Conservation (phyloP, 2,113 vertebrate species). For the Zapornia atra region DNA sequence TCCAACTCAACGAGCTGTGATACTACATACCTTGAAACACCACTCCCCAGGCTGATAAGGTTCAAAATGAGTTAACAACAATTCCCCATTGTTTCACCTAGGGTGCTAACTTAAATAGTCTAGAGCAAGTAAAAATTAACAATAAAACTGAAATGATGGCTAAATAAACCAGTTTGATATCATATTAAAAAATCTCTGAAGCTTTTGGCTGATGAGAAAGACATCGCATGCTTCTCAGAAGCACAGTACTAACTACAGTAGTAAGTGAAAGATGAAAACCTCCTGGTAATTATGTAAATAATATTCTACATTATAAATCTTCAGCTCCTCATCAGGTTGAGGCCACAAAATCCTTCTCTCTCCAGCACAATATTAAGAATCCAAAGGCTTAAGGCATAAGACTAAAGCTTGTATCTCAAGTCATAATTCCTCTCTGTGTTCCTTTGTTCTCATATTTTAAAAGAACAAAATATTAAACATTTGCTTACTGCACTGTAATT, state of each 20-base stretch:
- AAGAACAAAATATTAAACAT: neutral
- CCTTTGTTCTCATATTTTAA: neutral
- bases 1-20: neutral
- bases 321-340: neutral
- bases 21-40: neutral
- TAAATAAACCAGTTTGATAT: neutral
- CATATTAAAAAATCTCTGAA: neutral
- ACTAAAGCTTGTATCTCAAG: neutral
- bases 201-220: neutral
- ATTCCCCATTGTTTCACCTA: neutral
- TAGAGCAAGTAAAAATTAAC: neutral
- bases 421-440: neutral
- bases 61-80: constrained; percentile 39
- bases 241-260: neutral
- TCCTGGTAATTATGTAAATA: constrained; percentile 1
- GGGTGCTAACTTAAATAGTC: neutral
- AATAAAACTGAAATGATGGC: constrained; percentile 1
- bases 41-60: neutral
- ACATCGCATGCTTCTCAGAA: neutral
- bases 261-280: neutral
- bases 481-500: neutral
- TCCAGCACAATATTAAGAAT: neutral
- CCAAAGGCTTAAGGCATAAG: neutral
- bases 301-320: neutral
- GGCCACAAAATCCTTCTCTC: neutral